Base-by-base conservation (phyloP, 2,113 vertebrate species). In the Origma solitaria region DNA sequence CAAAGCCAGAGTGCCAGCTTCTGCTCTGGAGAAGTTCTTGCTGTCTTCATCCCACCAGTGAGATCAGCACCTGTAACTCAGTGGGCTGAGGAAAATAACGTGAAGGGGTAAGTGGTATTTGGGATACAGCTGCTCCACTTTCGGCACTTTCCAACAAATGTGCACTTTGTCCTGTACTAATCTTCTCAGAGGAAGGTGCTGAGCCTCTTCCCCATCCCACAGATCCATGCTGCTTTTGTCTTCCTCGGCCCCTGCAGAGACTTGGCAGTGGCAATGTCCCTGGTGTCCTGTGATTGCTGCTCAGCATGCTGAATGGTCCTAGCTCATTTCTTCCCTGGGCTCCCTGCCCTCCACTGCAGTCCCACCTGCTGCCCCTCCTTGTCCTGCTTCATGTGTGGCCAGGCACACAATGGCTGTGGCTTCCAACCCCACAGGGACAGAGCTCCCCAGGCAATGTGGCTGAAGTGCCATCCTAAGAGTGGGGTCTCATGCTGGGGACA, bases 351-450 rank as follows among this genome's bases (percentile, higher is more conserved):
- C 47, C 64, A 9, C 25, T 92, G 78, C 82, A 81, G 76, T 53
- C 80, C 92, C 93, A 96, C 93, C 92, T 93, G 93, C 93, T 96
- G 93, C 69, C 77, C 72, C 85, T 90, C 65, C 75, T 82, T 93
- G 86, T 94, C 25, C 45, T 86, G 64, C 80, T 94, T 49, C 76
- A 3, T 66, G 85, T 92, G 86, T 92, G 93, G 76, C 58, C 30
- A 1, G 66, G 38, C 50, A 83, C 70, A 50, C 12, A 38, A 25
- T 8, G 62, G 20, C 17, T 62, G 58, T 49, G 45, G 28, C 35
- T 81, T 20, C 66, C 27, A 72, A 31, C 19, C 66, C 45, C 11
- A 1, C 27, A 54, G 86, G 50, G 82, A 86, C 9, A 7, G 61
- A 57, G 61, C 7, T 90, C n/a, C 66, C 7, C 49, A 18, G 78